A percentile compares a stretch with the other conserved stretches of the same genome.
Conservation (phyloP, 1,140 invertebrate genomes). For the Proctacanthus coquilletti region DNA sequence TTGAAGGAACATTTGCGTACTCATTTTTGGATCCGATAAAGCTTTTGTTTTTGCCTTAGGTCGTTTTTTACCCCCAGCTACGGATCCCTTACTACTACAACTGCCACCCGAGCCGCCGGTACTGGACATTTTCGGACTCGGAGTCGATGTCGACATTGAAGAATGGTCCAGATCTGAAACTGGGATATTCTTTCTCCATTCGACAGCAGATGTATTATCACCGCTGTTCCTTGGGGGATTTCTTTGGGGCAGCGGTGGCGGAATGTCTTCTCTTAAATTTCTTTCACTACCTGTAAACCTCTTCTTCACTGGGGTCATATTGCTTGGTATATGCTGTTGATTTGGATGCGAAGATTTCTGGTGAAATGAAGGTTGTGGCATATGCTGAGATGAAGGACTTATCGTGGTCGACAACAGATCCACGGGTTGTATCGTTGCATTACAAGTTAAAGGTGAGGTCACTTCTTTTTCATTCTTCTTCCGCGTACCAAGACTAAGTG, state of each 20-base stretch:
- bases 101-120: conserved; percentile 1
- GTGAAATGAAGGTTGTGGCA: conserved; percentile 1
- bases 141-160: conserved; percentile 2
- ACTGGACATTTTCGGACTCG: conserved; percentile 17
- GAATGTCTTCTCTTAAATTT: conserved; percentile 33
- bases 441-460: conserved; percentile 14
- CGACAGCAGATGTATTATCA: conserved; percentile 8
- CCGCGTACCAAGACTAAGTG: conserved; percentile 27
- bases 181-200: conserved; percentile 9
- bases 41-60: conserved; percentile 27
- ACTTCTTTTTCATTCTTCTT: conserved; percentile 27
- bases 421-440: conserved; percentile 11
- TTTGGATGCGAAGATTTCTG: conserved; percentile 5
- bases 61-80: conserved; percentile 15
- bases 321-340: conserved; percentile 14
- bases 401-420: conserved; percentile 10
- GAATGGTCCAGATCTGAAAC: conserved; percentile 25
- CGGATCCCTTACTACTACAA: neutral
- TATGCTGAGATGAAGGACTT: too few relatives aligned
- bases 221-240: conserved; percentile 22
- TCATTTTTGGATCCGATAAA: conserved; percentile 30
- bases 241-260: conserved; percentile 34
- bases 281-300: conserved; percentile 9
- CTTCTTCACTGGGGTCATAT: conserved; percentile 10
- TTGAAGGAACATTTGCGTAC: conserved; percentile 29